A percentile compares a stretch with the other conserved stretches of the same genome.
phyloP scores from a whole-genome alignment of 2,113 vertebrate genomes.

The Datnioides undecimradiatus region DNA sequence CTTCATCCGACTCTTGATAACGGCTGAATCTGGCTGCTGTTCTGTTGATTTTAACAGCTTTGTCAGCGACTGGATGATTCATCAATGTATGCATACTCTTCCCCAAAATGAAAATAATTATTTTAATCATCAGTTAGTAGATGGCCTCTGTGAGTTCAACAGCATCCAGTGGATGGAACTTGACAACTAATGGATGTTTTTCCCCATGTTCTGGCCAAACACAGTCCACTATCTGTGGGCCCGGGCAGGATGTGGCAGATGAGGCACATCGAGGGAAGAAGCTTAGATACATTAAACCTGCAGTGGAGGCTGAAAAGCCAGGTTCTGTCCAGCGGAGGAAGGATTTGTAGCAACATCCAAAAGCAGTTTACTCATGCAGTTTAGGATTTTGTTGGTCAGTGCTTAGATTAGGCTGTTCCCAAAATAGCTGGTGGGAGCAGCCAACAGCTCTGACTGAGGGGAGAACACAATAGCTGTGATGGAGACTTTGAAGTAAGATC shows the following conservation, averaged over 20 bases:
- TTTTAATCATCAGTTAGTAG: constrained; percentile 9
- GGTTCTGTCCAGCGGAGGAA: not conserved
- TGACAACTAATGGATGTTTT: too few species aligned
- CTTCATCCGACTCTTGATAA: constrained; percentile 7
- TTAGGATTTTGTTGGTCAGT: constrained; percentile 16
- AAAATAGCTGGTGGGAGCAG: constrained; percentile 14
- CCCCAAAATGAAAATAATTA: not conserved
- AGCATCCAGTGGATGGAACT: too few species aligned
- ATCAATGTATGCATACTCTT: not conserved
- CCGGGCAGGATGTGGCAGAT: not conserved
- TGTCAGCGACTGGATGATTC: not conserved
- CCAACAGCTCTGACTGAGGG: not conserved
- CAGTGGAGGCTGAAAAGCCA: not conserved
- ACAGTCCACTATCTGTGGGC: not conserved
- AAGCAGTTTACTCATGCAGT: constrained; percentile 30
- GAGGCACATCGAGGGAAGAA: not conserved
- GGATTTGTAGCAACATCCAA: constrained; percentile 20
- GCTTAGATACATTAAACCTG: constrained; percentile 30
- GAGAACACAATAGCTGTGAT: not conserved
- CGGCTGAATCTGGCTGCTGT: constrained; percentile 3
- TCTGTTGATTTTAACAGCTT: not conserved
- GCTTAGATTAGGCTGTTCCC: constrained; percentile 7
- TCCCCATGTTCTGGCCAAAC: too few species aligned
- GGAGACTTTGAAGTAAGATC: not conserved
- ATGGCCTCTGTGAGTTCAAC: not conserved